Conservation (phyloP, 2,888 invertebrate genomes). For the Drosophila paranaensis region DNA sequence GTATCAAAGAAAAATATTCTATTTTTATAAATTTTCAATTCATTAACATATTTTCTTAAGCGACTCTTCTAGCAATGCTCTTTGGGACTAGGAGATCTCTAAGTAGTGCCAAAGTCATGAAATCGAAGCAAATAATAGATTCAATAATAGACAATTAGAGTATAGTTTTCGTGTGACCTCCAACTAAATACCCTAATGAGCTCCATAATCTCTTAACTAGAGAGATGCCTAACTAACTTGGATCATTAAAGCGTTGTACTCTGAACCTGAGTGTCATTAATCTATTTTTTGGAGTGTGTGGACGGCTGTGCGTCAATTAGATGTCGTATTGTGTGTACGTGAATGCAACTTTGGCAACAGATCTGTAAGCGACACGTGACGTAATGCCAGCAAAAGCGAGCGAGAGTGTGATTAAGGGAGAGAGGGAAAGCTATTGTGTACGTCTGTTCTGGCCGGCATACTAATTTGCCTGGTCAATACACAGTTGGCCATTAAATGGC, state of each 20-base stretch:
- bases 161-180: slow-evolving; percentile 15
- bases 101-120: not conserved
- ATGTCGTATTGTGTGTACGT: slow-evolving; percentile 29
- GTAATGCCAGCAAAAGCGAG: slow-evolving; percentile 18
- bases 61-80: not conserved
- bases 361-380: slow-evolving; percentile 34
- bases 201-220: not conserved
- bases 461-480: slow-evolving; percentile 56
- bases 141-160: not conserved
- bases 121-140: not conserved
- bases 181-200: slow-evolving; percentile 17
- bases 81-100: not conserved
- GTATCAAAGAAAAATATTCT: too few relatives aligned
- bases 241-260: slow-evolving; percentile 38
- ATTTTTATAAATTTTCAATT: too few relatives aligned
- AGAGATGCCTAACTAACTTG: slow-evolving; percentile 15
- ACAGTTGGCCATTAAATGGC: slow-evolving; percentile 36
- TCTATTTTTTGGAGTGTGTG: slow-evolving; percentile 30
- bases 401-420: not conserved
- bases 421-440: slow-evolving; percentile 1
- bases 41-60: not conserved
- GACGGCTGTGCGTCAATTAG: slow-evolving; percentile 36
- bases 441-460: slow-evolving; percentile 27
- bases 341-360: slow-evolving; percentile 39
- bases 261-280: slow-evolving; percentile 32